Percentiles rank a stretch among this genome's conserved stretches.
phyloP scores from a whole-genome alignment of 2,113 vertebrate genomes.

The Eira barbara region DNA sequence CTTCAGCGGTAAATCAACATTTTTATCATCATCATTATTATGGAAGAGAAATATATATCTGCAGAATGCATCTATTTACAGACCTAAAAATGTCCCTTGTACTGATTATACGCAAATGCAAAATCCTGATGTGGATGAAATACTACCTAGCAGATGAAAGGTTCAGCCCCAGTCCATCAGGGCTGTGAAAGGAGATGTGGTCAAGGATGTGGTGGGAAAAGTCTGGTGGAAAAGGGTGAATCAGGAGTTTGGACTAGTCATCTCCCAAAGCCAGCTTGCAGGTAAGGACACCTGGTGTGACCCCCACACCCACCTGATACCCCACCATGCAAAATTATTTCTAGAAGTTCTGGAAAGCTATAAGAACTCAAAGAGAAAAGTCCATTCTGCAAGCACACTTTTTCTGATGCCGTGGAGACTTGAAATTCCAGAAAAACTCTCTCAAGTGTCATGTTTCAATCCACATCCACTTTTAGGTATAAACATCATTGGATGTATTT shows the following conservation, averaged over 20 bases:
- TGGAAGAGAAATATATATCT: slow-evolving; percentile 7
- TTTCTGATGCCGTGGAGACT: neutral
- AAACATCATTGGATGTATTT: neutral
- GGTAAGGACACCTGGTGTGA: neutral
- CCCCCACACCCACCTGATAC: neutral
- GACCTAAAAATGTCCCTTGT: neutral
- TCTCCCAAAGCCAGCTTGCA: neutral
- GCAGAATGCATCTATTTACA: neutral
- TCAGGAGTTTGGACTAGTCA: neutral
- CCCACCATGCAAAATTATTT: neutral
- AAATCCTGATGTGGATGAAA: neutral
- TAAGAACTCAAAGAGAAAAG: slow-evolving; percentile 7
- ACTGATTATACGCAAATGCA: neutral
- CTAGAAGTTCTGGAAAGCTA: neutral
- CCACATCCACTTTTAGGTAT: neutral
- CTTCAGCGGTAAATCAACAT: neutral
- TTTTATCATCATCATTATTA: neutral
- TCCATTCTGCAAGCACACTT: neutral
- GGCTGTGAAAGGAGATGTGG: neutral
- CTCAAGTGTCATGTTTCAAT: neutral
- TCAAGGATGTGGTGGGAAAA: neutral
- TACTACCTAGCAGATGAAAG: neutral
- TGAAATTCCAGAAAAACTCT: neutral
- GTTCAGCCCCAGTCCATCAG: neutral
- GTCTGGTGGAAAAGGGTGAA: neutral